A percentile compares a stretch with the other conserved stretches of the same genome.
Conservation (phyloP, 2,797 vertebrate genomes). For the Simalia tracyae region DNA sequence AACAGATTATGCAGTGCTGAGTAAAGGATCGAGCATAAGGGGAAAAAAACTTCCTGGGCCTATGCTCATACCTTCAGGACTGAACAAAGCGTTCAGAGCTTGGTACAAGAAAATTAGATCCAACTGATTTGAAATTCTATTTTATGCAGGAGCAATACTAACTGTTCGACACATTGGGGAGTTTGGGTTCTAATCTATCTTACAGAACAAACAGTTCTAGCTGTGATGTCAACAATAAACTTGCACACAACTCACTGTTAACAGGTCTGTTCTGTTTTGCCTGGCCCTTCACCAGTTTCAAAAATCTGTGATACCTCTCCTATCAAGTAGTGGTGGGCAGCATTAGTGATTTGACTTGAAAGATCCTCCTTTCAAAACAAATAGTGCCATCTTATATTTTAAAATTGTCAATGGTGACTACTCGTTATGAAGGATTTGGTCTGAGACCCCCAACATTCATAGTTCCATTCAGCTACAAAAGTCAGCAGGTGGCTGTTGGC, state of each 20-base stretch:
- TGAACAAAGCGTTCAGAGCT: slow-evolving; percentile 1
- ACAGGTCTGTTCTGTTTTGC: background rate
- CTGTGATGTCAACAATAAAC: background rate
- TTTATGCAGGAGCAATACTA: background rate
- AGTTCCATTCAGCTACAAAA: background rate
- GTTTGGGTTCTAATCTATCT: slow-evolving; percentile 1
- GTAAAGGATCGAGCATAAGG: background rate
- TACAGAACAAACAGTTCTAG: slow-evolving; percentile 26
- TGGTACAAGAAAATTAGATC: slow-evolving; percentile 9
- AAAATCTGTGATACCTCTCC: background rate
- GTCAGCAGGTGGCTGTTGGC: background rate
- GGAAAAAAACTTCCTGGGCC: background rate
- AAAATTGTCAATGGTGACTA: no score
- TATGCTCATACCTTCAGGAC: background rate
- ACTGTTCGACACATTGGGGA: background rate
- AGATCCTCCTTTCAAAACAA: background rate
- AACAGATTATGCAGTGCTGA: no score
- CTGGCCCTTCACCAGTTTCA: background rate
- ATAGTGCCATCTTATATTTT: background rate
- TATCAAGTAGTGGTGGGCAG: no score
- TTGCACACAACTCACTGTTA: background rate
- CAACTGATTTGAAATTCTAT: background rate
- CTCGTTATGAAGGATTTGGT: background rate
- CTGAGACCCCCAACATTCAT: background rate
- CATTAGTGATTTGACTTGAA: background rate